These are phyloP conservation scores for Rhynchomys soricoides DNA, from an alignment of 2,113 vertebrate genomes.

Conservation along the genomic window DNA sequence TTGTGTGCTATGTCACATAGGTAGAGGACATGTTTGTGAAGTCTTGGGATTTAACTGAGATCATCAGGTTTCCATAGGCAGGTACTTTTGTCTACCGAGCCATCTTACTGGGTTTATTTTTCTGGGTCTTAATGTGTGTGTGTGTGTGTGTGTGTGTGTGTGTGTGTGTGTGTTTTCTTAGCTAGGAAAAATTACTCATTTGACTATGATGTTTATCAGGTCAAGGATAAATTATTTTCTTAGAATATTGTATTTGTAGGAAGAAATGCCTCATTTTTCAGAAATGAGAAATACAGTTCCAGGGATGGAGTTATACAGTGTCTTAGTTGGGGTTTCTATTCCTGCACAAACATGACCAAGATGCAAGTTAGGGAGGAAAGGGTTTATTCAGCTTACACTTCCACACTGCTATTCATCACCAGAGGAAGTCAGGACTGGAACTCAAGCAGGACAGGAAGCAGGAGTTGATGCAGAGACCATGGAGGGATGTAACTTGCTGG, in stretches of 20 bases:
- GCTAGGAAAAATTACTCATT: constrained; percentile 24
- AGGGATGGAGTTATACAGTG: background rate
- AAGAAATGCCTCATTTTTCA: constrained; percentile 21
- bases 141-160: too few species aligned
- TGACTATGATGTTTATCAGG: background rate
- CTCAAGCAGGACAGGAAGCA: too few species aligned
- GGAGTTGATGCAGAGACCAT: too few species aligned
- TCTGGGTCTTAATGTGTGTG: constrained; percentile 9
- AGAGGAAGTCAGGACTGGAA: too few species aligned
- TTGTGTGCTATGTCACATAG: background rate
- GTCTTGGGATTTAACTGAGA: background rate
- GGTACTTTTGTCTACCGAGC: background rate
- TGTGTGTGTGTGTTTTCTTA: background rate
- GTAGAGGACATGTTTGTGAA: background rate
- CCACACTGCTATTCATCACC: too few species aligned
- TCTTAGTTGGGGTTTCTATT: too few species aligned
- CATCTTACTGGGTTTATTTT: background rate
- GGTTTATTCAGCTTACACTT: too few species aligned
- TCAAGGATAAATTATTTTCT: constrained; percentile 48
- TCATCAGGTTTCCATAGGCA: background rate
- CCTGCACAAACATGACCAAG: too few species aligned
- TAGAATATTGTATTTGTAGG: constrained; percentile 32
- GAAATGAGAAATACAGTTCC: background rate
- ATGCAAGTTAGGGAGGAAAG: too few species aligned
- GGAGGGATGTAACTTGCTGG: too few species aligned